Conservation (phyloP, 2,797 vertebrate genomes). For the Halcyon leucocephala region DNA sequence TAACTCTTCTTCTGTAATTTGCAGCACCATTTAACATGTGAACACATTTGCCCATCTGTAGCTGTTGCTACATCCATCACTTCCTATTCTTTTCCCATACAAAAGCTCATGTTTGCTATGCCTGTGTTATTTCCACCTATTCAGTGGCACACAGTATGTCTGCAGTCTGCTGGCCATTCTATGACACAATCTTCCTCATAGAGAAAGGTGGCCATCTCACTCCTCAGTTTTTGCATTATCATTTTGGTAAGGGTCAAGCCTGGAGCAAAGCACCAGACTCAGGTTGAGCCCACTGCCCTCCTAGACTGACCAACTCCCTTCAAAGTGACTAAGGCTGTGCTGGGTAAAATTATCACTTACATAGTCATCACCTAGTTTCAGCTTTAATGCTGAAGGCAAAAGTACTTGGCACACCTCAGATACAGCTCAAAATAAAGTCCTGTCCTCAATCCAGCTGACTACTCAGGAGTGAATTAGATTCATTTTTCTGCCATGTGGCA, state of each 20-base stretch:
- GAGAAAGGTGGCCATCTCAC: background rate
- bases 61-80: background rate
- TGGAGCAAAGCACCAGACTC: background rate
- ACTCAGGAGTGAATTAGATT: background rate
- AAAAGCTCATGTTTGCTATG: background rate
- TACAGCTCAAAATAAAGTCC: background rate
- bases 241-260: background rate
- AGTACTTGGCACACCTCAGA: background rate
- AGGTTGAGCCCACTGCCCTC: background rate
- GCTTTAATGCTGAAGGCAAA: background rate
- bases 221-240: background rate
- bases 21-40: background rate
- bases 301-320: background rate
- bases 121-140: background rate
- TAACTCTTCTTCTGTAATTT: background rate
- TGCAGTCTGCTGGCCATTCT: background rate
- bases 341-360: background rate
- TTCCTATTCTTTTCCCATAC: background rate
- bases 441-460: background rate
- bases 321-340: background rate
- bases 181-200: rapidly evolving
- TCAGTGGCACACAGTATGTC: rapidly evolving
- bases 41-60: background rate
- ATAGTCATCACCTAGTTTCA: background rate
- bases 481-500: background rate